A percentile compares a stretch with the other conserved stretches of the same genome.
Evolutionary conservation across 2,888 invertebrate species (phyloP).

Genomic region (Clitarchus hookeri): DNA sequence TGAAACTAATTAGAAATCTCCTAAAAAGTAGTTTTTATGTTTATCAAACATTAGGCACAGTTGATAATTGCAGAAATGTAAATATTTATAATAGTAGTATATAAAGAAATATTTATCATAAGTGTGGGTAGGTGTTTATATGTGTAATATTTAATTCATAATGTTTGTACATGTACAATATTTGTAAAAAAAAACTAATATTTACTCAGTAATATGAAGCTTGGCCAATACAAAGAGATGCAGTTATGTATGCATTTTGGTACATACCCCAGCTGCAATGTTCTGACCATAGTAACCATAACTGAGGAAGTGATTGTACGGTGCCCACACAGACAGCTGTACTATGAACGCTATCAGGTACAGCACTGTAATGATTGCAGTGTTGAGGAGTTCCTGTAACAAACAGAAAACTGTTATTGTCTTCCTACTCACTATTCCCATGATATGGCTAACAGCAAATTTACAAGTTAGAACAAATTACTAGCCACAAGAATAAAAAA

Average conservation of each 20-base stretch:
- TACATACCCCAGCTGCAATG: slow-evolving; percentile 77
- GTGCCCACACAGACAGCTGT: slow-evolving; percentile 69
- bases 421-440: not conserved
- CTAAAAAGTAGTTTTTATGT: no score
- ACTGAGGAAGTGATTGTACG: slow-evolving; percentile 44
- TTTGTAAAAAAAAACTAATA: no score
- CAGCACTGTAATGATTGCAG: slow-evolving; percentile 67
- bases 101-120: no score
- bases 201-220: no score
- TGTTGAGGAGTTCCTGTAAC: slow-evolving; percentile 80
- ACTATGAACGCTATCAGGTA: slow-evolving; percentile 82
- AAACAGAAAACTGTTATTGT: slow-evolving; percentile 45
- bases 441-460: not conserved
- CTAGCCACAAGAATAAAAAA: not conserved
- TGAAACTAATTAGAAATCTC: no score
- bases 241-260: not conserved
- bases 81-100: no score
- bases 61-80: no score
- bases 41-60: no score
- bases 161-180: no score
- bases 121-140: no score
- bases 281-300: slow-evolving; percentile 59
- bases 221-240: no score
- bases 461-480: not conserved
- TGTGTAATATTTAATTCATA: no score